Base-by-base conservation (phyloP, 2,113 vertebrate genomes). In the Progne subis region DNA sequence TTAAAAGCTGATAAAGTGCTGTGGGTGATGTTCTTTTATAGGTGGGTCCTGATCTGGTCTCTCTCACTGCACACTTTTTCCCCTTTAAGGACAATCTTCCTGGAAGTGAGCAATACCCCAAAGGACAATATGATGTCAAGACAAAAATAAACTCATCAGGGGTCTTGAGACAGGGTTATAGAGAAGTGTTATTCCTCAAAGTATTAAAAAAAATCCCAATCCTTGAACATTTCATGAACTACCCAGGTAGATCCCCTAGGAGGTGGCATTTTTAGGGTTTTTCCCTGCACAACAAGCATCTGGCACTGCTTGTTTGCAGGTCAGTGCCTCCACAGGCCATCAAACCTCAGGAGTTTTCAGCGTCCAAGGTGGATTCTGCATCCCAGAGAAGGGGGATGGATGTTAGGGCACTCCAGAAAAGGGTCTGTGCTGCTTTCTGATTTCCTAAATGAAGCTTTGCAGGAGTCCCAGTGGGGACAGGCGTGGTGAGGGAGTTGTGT, bases 381-480 rank as follows among this genome's bases (percentile, higher is more conserved):
- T 49, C 59, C 37, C 67, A 59, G n/a, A 20, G 6, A 14, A 25
- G n/a, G 9, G 24, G 8, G 4, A 21, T 47, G 0, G 0, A 11
- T 39, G 63, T 29, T 52, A 61, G n/a, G 26, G 4, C 43, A 50
- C 19, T 18, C 7, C 47, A 39, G 52, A 49, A 10, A 52, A 82
- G 23, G 19, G 4, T 24, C 44, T 68, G 44, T 82, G 80, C 52
- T 63, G 2, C 49, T 67, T 46, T 17, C 2, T 49, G 12, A 20
- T 76, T 55, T 60, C 60, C 25, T 68, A 31, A 25, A n/a, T 1
- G 5, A 71, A 16, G 61, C 5, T 71, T 71, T 83, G 28, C 17
- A 21, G 67, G 26, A 86, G 20, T 28, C 18, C 47, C 25, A 18
- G n/a, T 9, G 26, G 13, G 12, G 17, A 34, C 44, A 41, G 86